Percentiles rank a stretch among this genome's conserved stretches.
phyloP scores from a whole-genome alignment of 2,888 invertebrate species.

The Gisinianus flammeolus region DNA sequence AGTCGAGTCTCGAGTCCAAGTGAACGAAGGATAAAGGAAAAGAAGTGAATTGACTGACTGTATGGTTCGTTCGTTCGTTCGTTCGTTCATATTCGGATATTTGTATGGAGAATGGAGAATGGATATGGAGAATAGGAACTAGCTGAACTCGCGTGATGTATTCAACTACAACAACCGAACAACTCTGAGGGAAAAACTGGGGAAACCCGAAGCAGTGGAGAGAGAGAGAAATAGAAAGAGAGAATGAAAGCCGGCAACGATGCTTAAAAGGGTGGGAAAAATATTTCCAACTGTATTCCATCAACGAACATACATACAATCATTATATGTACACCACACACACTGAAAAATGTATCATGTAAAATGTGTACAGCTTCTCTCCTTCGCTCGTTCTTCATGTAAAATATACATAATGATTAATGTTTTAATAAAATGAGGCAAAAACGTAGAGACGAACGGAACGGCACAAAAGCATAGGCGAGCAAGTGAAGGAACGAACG shows the following conservation, averaged over 20 bases:
- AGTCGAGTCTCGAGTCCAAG: no score
- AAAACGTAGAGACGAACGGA: neutral
- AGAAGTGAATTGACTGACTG: neutral
- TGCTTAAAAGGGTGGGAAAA: slow-evolving; percentile 52
- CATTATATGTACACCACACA: neutral
- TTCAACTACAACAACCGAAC: slow-evolving; percentile 18
- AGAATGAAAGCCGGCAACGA: slow-evolving; percentile 50
- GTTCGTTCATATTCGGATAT: neutral
- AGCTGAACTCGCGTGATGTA: slow-evolving; percentile 36
- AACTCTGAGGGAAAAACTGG: neutral
- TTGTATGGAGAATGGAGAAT: neutral
- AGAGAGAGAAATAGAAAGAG: no score
- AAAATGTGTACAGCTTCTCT: neutral
- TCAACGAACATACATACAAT: neutral
- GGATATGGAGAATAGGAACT: slow-evolving; percentile 23
- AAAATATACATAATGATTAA: slow-evolving; percentile 33
- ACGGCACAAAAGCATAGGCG: neutral
- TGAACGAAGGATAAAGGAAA: no score
- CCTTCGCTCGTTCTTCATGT: neutral
- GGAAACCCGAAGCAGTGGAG: slow-evolving; percentile 1
- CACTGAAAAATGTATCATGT: neutral
- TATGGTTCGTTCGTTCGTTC: neutral
- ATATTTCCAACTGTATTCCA: slow-evolving; percentile 38
- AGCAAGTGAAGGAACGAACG: neutral
- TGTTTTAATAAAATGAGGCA: slow-evolving; percentile 41